Percentiles rank a stretch among this genome's conserved stretches.
These are phyloP conservation scores for Erebia aethiops DNA, from an alignment of 2,888 invertebrate species.

Conservation along the genomic window DNA sequence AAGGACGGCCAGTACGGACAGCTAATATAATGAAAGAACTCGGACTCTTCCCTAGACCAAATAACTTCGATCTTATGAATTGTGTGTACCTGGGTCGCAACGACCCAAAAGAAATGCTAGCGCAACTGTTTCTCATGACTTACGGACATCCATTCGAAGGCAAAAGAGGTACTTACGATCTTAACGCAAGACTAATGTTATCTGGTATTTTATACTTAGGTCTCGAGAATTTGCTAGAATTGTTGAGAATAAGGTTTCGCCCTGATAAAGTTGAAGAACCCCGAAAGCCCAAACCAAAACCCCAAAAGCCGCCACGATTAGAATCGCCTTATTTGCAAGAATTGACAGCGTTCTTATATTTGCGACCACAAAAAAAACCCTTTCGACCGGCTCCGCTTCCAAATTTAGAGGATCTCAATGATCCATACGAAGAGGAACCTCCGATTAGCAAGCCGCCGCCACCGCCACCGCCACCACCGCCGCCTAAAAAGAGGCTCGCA, in stretches of 20 bases:
- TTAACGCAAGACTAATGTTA: constrained; percentile 66
- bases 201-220: constrained; percentile 70
- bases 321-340: constrained; percentile 67
- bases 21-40: constrained; percentile 53
- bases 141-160: constrained; percentile 63
- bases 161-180: constrained; percentile 55
- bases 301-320: constrained; percentile 48
- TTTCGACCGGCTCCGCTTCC: constrained; percentile 60
- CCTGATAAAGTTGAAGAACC: constrained; percentile 48
- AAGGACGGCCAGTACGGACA: constrained; percentile 62
- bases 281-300: constrained; percentile 48
- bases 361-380: constrained; percentile 50
- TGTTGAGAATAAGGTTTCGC: constrained; percentile 59
- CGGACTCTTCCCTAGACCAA: constrained; percentile 63
- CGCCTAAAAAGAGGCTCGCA: constrained; percentile 64
- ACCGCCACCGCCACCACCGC: constrained; percentile 63
- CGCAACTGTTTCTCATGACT: constrained; percentile 59
- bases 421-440: constrained; percentile 64
- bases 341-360: constrained; percentile 57
- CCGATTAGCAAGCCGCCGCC: constrained; percentile 57
- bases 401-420: constrained; percentile 63
- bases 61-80: constrained; percentile 57
- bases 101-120: constrained; percentile 69
- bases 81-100: constrained; percentile 59
- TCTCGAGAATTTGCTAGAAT: constrained; percentile 53